Percentiles rank a stretch among this genome's conserved stretches.
Conservation (phyloP, 2,113 vertebrate genomes). For the Plotosus lineatus region DNA sequence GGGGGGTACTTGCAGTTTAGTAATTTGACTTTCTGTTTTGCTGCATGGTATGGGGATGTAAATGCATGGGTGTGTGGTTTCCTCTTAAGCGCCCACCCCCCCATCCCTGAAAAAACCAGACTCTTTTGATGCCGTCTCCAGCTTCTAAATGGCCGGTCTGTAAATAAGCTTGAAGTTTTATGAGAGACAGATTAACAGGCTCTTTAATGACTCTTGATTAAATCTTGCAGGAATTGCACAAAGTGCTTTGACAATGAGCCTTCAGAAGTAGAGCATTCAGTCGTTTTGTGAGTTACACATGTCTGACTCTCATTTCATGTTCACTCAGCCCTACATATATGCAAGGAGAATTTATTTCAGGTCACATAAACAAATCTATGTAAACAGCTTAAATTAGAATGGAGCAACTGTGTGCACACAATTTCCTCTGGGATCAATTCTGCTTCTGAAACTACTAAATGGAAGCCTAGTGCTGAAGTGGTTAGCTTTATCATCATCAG, state of each 20-base stretch:
- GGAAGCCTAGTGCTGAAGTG: too few species aligned
- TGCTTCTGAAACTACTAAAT: too few species aligned
- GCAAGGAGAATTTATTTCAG: not conserved
- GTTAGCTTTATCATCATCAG: too few species aligned
- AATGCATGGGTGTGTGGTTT: not conserved
- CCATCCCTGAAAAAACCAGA: not conserved
- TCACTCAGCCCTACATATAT: not conserved
- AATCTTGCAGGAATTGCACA: not conserved
- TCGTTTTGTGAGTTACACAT: not conserved
- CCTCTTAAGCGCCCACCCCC: conserved; percentile 43
- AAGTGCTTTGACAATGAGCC: not conserved
- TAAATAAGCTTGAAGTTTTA: conserved; percentile 32
- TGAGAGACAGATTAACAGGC: not conserved
- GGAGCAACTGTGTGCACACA: too few species aligned
- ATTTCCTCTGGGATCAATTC: too few species aligned
- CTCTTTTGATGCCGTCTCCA: conserved; percentile 12
- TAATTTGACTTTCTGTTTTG: conserved; percentile 52
- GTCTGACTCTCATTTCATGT: not conserved
- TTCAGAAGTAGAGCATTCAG: not conserved
- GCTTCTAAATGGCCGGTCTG: not conserved
- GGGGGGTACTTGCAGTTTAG: conserved; percentile 42
- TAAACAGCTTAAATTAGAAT: not conserved
- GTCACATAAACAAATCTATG: not conserved
- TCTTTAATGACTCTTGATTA: conserved; percentile 6
- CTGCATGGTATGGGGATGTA: conserved; percentile 12